A percentile compares a stretch with the other conserved stretches of the same genome.
Evolutionary conservation across 2,888 invertebrate genomes (phyloP).

Genomic region (Diadegma fenestrale): DNA sequence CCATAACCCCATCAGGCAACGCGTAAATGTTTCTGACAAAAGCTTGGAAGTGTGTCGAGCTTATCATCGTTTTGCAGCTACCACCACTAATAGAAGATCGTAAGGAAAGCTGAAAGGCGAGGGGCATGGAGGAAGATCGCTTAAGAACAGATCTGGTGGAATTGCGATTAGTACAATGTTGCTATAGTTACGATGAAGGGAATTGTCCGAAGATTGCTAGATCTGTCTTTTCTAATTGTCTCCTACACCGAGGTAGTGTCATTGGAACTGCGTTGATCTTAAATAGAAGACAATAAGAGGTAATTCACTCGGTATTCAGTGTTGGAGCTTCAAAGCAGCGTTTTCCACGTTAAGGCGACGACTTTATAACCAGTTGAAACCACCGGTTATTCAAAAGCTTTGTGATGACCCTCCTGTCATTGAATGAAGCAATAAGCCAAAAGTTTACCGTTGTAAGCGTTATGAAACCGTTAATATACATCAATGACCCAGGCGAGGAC

Average conservation of each 20-base stretch:
- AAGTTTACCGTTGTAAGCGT: neutral
- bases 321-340: neutral
- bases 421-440: constrained; percentile 18
- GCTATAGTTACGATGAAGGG: constrained; percentile 37
- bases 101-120: constrained; percentile 5
- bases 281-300: constrained; percentile 19
- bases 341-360: neutral
- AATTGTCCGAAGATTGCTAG: constrained; percentile 19
- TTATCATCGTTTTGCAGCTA: constrained; percentile 72
- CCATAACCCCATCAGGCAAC: constrained; percentile 34
- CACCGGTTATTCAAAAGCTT: neutral
- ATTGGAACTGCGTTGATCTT: constrained; percentile 18
- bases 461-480: constrained; percentile 13
- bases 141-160: constrained; percentile 45
- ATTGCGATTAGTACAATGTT: constrained; percentile 40
- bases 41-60: constrained; percentile 46
- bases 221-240: constrained; percentile 61
- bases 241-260: constrained; percentile 13
- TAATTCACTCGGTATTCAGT: neutral
- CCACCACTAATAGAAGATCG: constrained; percentile 60
- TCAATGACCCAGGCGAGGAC: constrained; percentile 2
- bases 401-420: neutral
- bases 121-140: neutral
- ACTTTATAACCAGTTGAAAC: constrained; percentile 19
- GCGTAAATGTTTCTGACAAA: constrained; percentile 38